Evolutionary conservation across 2,797 vertebrate genomes (phyloP), one percentile per base, ranked within the genome.

Genomic region (Eidolon dupreanum): DNA sequence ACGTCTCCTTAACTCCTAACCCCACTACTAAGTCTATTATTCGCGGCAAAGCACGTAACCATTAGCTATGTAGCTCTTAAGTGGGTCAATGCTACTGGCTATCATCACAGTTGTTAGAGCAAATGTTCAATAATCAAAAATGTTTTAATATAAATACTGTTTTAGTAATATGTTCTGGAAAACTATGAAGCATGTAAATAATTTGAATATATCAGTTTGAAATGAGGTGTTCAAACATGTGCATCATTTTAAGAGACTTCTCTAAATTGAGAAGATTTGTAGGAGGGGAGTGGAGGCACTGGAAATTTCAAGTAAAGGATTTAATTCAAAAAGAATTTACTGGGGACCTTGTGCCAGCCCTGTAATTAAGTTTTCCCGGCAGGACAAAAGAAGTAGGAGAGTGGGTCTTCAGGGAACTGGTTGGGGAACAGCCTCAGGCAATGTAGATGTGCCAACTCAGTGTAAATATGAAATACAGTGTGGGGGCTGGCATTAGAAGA

Each of bases 131-230:
- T 63, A 82, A 92, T 70, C 77, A 65, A 93, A 71, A 70, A 33
- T 81, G 65, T 78, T 96, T 94, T 70, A 75, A 96, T 92, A 71
- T 84, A 96, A 85, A 96, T 66, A 73, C 22, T 70, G 43, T 68
- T 93, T 96, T 95, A 92, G 87, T 70, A 59, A 78, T 41, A 78
- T 86, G 88, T n/a, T 24, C 51, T 96, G 96, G 95, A 96, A 97
- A 92, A 90, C 88, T 51, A 90, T 10, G 31, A 93, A 95, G 41
- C 61, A 81, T 83, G 75, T 78, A 87, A 93, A 88, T 94, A 88
- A 93, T 82, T 20, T 74, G 92, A 83, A 96, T 95, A 87, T 88
- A 73, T 93, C 59, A 91, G 31, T 68, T 92, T 74, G 71, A 73
- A 88, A 96, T 83, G 61, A 93, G 83, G 94, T 94, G 83, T 20